Conservation (phyloP, 2,888 invertebrate species). For the Altica lythri region DNA sequence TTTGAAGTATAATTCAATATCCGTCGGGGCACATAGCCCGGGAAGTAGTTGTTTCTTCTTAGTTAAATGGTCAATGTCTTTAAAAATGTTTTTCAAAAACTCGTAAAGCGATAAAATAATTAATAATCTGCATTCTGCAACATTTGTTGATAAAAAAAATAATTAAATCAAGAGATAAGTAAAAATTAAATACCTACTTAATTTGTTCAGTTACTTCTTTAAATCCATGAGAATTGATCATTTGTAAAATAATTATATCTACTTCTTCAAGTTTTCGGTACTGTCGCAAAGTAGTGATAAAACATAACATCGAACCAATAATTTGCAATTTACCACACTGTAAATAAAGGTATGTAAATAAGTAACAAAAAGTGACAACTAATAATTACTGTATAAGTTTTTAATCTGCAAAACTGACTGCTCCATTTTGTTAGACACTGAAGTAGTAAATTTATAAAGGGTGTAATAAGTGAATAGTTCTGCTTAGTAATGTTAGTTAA, state of each 20-base stretch:
- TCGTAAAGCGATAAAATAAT: too few relatives aligned
- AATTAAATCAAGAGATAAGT: too few relatives aligned
- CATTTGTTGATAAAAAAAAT: too few relatives aligned
- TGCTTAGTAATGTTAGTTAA: constrained; percentile 35
- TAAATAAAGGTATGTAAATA: too few relatives aligned
- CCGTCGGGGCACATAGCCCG: too few relatives aligned
- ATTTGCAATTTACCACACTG: constrained; percentile 55
- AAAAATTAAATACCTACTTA: constrained; percentile 44
- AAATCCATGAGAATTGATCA: constrained; percentile 60
- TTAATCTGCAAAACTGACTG: constrained; percentile 55
- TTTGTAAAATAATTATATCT: constrained; percentile 43
- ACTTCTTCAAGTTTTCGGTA: constrained; percentile 33
- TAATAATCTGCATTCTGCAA: too few relatives aligned
- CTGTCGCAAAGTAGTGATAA: constrained; percentile 37
- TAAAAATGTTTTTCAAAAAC: too few relatives aligned
- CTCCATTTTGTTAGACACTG: constrained; percentile 61
- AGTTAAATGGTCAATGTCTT: too few relatives aligned
- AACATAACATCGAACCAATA: constrained; percentile 48
- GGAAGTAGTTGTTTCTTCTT: too few relatives aligned
- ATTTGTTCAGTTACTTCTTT: constrained; percentile 56
- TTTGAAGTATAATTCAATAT: too few relatives aligned
- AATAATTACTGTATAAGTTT: constrained; percentile 53
- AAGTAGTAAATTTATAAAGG: constrained; percentile 40
- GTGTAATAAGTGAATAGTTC: constrained; percentile 31
- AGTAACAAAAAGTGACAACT: too few relatives aligned